Evolutionary conservation across 2,888 invertebrate genomes (phyloP).

Genomic region (Mesodorylaimus sp.): DNA sequence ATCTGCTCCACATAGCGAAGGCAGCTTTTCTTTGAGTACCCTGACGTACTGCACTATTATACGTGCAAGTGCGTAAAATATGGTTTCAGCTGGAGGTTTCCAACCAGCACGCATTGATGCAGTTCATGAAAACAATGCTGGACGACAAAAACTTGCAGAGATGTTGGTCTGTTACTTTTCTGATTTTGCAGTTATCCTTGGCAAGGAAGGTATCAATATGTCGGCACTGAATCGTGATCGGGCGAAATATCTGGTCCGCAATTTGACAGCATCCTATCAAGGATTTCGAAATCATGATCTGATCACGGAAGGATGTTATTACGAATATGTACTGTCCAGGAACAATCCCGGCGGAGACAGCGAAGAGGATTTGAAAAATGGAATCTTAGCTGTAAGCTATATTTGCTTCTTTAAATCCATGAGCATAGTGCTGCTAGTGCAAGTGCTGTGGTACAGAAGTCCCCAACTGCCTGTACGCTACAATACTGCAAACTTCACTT

Average conservation of each 20-base stretch:
- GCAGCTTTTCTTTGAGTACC: too few relatives aligned
- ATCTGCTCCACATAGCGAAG: too few relatives aligned
- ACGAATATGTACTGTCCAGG: constrained; percentile 26
- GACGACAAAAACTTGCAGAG: too few relatives aligned
- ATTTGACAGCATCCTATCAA: constrained; percentile 21
- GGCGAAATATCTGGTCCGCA: constrained; percentile 22
- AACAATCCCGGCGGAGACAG: constrained; percentile 19
- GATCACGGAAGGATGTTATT: constrained; percentile 24
- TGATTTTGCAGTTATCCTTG: constrained; percentile 22
- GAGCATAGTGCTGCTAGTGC: too few relatives aligned
- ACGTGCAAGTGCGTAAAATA: too few relatives aligned
- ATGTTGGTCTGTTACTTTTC: too few relatives aligned
- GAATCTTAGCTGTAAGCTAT: constrained; percentile 19
- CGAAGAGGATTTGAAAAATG: constrained; percentile 20
- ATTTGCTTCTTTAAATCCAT: constrained; percentile 1
- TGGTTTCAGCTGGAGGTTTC: neutral
- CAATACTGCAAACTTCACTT: too few relatives aligned
- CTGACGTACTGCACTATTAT: too few relatives aligned
- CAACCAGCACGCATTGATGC: neutral
- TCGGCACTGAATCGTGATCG: constrained; percentile 15
- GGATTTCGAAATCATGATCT: constrained; percentile 25
- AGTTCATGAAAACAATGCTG: neutral
- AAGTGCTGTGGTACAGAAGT: too few relatives aligned
- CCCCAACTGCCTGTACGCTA: too few relatives aligned
- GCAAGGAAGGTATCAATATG: constrained; percentile 25